A percentile compares a stretch with the other conserved stretches of the same genome.
Evolutionary conservation across 2,888 invertebrate genomes (phyloP).

Genomic region (Mimachlamys varia): DNA sequence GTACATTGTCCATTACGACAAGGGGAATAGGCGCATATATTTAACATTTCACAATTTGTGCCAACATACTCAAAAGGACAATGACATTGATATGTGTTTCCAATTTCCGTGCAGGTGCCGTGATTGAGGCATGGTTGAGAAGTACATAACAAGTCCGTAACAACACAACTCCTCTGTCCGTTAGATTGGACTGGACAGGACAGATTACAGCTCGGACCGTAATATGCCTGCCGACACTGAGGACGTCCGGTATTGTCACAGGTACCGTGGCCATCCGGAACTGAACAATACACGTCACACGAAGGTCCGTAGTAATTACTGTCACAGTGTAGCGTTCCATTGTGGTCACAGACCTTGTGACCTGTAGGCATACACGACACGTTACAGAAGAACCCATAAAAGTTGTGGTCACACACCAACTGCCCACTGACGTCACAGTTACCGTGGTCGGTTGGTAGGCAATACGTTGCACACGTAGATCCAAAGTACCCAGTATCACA

Average conservation of each 20-base stretch:
- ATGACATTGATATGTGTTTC: neutral
- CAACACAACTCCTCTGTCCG: neutral
- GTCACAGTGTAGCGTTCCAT: neutral
- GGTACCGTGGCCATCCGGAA: neutral
- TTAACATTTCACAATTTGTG: neutral
- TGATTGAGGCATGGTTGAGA: neutral
- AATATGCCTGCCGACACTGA: neutral
- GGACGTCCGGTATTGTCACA: neutral
- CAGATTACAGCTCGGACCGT: neutral
- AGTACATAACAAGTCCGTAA: neutral
- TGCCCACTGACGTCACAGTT: neutral
- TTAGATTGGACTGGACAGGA: neutral
- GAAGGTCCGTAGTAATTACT: neutral
- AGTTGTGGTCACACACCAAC: neutral
- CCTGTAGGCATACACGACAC: neutral
- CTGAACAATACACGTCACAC: neutral
- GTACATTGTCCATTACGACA: neutral
- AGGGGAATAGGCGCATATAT: neutral
- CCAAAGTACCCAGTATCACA: conserved; percentile 12
- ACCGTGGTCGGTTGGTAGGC: neutral
- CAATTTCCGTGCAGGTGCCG: neutral
- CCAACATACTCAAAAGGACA: neutral
- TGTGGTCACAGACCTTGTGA: neutral
- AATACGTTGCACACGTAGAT: neutral
- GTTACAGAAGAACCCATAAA: neutral